A percentile compares a stretch with the other conserved stretches of the same genome.
Evolutionary conservation across 2,888 invertebrate species (phyloP).

Genomic region (Rhagonycha lutea): DNA sequence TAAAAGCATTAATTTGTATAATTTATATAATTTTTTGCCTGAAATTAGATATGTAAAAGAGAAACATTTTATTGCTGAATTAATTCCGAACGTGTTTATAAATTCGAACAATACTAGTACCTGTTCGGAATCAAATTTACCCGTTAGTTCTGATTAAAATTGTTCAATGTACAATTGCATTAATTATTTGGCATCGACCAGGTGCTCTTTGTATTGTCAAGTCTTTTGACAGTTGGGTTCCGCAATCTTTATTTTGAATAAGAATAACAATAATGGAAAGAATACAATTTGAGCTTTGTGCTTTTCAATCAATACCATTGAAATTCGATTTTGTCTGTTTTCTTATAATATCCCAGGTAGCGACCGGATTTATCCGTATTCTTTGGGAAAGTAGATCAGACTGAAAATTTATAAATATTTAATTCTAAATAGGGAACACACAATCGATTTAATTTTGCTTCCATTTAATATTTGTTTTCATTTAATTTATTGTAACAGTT

Average conservation of each 20-base stretch:
- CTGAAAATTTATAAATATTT: conserved; percentile 30
- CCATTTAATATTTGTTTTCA: conserved; percentile 6
- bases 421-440: conserved; percentile 22
- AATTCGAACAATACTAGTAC: conserved; percentile 22
- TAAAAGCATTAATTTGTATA: background rate
- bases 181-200: conserved; percentile 29
- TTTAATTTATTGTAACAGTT: conserved; percentile 2
- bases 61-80: conserved; percentile 1
- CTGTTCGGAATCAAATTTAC: conserved; percentile 23
- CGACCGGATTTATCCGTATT: conserved; percentile 38
- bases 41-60: background rate
- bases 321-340: conserved; percentile 50
- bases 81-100: conserved; percentile 18
- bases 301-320: conserved; percentile 44
- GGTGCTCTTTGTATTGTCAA: conserved; percentile 28
- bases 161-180: conserved; percentile 18
- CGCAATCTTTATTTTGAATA: conserved; percentile 42
- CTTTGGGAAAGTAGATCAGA: conserved; percentile 38
- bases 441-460: conserved; percentile 11
- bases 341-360: conserved; percentile 49
- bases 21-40: background rate
- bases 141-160: conserved; percentile 28
- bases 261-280: conserved; percentile 39
- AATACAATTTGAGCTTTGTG: conserved; percentile 42
- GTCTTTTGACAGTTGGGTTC: conserved; percentile 40